These are phyloP conservation scores for Prunella himalayana DNA, from an alignment of 2,113 vertebrate genomes.

Conservation along the genomic window DNA sequence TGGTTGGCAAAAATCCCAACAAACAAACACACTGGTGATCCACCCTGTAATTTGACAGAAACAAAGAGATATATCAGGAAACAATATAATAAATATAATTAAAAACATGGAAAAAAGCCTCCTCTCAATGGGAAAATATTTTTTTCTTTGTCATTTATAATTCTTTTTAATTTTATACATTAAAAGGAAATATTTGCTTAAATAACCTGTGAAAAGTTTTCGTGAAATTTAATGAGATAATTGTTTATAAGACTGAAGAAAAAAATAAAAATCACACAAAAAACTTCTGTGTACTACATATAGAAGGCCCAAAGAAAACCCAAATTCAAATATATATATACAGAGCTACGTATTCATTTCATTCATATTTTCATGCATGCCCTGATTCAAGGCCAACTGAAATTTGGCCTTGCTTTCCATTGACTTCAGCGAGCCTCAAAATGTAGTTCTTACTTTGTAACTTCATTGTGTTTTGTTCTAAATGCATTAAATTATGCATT, in stretches of 20 bases:
- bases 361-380: neutral
- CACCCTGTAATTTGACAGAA: neutral
- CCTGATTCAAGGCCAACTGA: neutral
- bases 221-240: neutral
- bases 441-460: neutral
- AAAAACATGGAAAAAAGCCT: neutral
- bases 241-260: neutral
- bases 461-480: neutral
- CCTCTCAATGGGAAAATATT: neutral
- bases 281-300: neutral
- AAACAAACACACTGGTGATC: neutral
- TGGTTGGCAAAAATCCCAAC: neutral
- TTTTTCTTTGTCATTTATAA: neutral
- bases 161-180: neutral
- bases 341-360: accelerated
- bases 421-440: neutral
- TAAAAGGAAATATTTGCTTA: neutral
- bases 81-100: neutral
- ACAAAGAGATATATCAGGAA: neutral
- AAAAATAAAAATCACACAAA: neutral
- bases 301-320: neutral
- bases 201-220: neutral
- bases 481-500: neutral
- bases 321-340: neutral
- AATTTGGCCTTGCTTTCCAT: neutral